Percentiles rank a stretch among this genome's conserved stretches.
Evolutionary conservation across 2,888 invertebrate genomes (phyloP).

Genomic region (Stenolophus ochropezus): DNA sequence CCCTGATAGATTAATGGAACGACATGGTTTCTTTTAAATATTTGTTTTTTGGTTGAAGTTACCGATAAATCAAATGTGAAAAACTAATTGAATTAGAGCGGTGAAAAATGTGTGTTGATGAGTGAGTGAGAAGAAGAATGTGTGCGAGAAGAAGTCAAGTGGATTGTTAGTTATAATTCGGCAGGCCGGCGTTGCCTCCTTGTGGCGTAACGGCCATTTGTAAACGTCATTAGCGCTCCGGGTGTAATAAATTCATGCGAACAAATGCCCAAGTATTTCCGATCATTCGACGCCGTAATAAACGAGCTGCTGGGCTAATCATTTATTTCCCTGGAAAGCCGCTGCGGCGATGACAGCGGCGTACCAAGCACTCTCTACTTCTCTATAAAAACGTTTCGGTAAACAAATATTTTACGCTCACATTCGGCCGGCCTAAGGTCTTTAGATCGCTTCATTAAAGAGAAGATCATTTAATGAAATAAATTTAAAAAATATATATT

Average conservation of each 20-base stretch:
- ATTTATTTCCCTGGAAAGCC: conserved; percentile 53
- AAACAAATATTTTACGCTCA: conserved; percentile 67
- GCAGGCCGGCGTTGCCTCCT: conserved; percentile 7
- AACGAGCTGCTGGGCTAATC: conserved; percentile 53
- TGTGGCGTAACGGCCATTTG: conserved; percentile 56
- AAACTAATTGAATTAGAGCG: conserved; percentile 5
- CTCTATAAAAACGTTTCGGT: conserved; percentile 62
- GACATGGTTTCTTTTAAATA: background rate
- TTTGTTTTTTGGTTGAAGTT: background rate
- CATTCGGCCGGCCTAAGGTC: conserved; percentile 64
- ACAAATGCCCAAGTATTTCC: conserved; percentile 58
- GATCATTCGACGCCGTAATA: conserved; percentile 59
- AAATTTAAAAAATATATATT: too few relatives aligned
- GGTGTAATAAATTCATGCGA: conserved; percentile 58
- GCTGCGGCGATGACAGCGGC: conserved; percentile 36
- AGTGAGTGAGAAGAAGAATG: conserved; percentile 9
- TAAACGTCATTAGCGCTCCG: conserved; percentile 59
- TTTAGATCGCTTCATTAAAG: conserved; percentile 64
- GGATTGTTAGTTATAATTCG: conserved; percentile 55
- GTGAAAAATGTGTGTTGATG: conserved; percentile 17
- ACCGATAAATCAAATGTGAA: conserved; percentile 9
- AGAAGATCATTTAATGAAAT: conserved; percentile 68
- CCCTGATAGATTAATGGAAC: background rate
- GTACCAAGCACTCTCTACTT: conserved; percentile 1
- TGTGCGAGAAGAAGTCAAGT: conserved; percentile 44